Conservation (phyloP, 2,888 invertebrate genomes). For the Melanargia galathea region DNA sequence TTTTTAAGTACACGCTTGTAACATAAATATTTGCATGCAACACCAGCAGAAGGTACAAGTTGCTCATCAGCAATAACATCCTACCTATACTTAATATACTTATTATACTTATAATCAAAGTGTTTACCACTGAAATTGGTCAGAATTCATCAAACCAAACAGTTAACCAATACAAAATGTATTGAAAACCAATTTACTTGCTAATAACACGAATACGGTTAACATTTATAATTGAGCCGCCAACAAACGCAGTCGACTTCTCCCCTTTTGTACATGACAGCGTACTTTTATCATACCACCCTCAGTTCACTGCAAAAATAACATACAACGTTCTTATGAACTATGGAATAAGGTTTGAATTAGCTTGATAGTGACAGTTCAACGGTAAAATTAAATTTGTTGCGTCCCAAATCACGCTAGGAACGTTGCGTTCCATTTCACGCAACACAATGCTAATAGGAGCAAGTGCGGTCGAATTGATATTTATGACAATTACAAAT, state of each 20-base stretch:
- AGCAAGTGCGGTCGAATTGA: conserved; percentile 62
- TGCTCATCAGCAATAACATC: background rate
- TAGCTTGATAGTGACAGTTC: background rate
- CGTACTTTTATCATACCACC: conserved; percentile 47
- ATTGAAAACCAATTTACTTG: conserved; percentile 28
- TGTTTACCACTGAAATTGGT: conserved; percentile 2
- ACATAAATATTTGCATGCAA: no score
- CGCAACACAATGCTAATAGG: conserved; percentile 68
- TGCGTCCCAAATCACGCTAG: conserved; percentile 68
- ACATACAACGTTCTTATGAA: conserved; percentile 7
- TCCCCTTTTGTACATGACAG: conserved; percentile 58
- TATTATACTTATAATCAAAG: background rate
- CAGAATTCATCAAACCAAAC: conserved; percentile 12
- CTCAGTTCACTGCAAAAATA: conserved; percentile 24
- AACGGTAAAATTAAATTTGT: conserved; percentile 42
- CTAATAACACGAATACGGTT: conserved; percentile 51
- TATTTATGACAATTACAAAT: conserved; percentile 68
- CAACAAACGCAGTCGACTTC: conserved; percentile 45
- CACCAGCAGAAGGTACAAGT: background rate
- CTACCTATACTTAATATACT: no score
- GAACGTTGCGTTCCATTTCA: conserved; percentile 58
- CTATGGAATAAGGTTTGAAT: conserved; percentile 31
- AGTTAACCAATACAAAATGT: conserved; percentile 17
- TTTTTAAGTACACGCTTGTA: no score
- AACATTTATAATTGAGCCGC: conserved; percentile 64